phyloP scores from a whole-genome alignment of 2,113 vertebrate species.

The Triplophysa siluroides region DNA sequence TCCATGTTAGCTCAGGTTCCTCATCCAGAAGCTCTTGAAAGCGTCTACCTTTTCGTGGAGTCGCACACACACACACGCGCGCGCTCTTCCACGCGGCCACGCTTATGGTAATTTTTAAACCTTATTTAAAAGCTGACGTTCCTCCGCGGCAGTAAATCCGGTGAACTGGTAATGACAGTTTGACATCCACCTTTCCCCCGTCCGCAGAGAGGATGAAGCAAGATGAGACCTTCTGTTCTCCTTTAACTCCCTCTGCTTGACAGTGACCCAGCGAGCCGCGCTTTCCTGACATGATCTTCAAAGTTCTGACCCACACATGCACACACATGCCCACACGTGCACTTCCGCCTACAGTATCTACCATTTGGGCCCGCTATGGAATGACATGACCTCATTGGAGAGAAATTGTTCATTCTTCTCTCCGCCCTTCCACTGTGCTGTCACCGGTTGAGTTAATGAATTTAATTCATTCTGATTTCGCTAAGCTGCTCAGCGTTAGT shows the following conservation, averaged over 20 bases:
- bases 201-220: constrained; percentile 39
- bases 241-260: constrained; percentile 23
- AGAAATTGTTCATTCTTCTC: constrained; percentile 52
- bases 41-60: constrained; percentile 40
- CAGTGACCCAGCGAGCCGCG: constrained; percentile 40
- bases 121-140: constrained; percentile 51
- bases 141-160: constrained; percentile 40
- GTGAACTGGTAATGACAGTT: constrained; percentile 44
- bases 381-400: constrained; percentile 51
- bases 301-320: constrained; percentile 30
- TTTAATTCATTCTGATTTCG: constrained; percentile 62
- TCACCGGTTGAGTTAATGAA: constrained; percentile 59
- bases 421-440: constrained; percentile 48
- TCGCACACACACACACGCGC: constrained; percentile 36
- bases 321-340: not conserved
- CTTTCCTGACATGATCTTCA: constrained; percentile 48
- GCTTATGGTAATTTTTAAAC: constrained; percentile 52
- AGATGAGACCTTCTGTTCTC: constrained; percentile 40
- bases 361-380: constrained; percentile 32
- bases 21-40: constrained; percentile 48
- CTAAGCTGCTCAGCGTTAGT: constrained; percentile 63
- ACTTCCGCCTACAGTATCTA: constrained; percentile 17
- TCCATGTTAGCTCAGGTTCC: constrained; percentile 43
- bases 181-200: constrained; percentile 42
- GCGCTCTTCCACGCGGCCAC: constrained; percentile 32